These are phyloP conservation scores for Synergus umbraculus DNA, from an alignment of 2,888 invertebrate genomes.

Conservation along the genomic window DNA sequence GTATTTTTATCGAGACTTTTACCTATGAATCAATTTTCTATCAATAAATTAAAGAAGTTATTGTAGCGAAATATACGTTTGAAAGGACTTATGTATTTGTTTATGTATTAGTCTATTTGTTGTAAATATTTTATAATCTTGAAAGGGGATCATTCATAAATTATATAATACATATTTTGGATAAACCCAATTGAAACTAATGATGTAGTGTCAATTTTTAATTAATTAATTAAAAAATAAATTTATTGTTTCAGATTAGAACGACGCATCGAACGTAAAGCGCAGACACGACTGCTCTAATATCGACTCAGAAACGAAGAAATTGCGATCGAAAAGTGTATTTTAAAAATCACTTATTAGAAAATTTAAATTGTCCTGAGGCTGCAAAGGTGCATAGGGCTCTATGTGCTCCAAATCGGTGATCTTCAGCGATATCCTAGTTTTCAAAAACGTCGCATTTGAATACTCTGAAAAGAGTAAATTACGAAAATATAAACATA, in stretches of 20 bases:
- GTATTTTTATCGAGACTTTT: constrained; percentile 23
- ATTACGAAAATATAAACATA: constrained; percentile 57
- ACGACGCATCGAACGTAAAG: neutral
- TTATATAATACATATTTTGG: too few relatives aligned
- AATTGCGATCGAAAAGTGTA: neutral
- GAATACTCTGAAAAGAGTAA: constrained; percentile 54
- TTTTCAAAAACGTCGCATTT: constrained; percentile 61
- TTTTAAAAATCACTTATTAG: neutral
- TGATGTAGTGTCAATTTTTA: too few relatives aligned
- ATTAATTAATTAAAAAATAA: neutral
- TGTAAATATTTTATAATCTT: too few relatives aligned
- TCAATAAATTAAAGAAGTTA: too few relatives aligned
- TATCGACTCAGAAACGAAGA: neutral
- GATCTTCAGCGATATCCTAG: constrained; percentile 65
- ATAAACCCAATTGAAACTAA: too few relatives aligned
- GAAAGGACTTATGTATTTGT: too few relatives aligned
- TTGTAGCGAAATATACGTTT: too few relatives aligned
- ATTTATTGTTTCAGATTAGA: constrained; percentile 18
- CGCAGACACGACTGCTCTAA: constrained; percentile 2
- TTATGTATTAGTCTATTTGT: too few relatives aligned
- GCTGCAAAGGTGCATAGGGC: constrained; percentile 62
- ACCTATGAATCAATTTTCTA: neutral
- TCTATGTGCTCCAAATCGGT: constrained; percentile 75
- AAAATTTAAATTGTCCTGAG: constrained; percentile 45
- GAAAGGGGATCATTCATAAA: too few relatives aligned